Percentiles rank a stretch among this genome's conserved stretches.
Conservation (phyloP, 1,140 invertebrate species). For the Hydropsyche tenuis region DNA sequence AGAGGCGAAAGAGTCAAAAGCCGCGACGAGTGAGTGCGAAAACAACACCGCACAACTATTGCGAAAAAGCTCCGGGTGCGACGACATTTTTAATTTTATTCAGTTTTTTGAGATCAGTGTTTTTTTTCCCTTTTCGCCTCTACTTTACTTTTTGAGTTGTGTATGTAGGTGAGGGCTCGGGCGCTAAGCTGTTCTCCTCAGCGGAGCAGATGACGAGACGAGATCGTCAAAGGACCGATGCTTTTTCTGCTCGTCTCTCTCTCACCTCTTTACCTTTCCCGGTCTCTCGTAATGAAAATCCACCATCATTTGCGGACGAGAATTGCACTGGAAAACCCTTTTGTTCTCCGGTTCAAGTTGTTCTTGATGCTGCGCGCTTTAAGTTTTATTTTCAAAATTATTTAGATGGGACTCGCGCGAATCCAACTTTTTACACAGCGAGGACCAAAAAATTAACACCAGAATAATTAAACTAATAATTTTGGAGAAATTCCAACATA, state of each 20-base stretch:
- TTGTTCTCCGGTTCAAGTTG: slow-evolving; percentile 43
- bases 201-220: slow-evolving; percentile 29
- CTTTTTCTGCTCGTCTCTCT: slow-evolving; percentile 1
- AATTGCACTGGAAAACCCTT: slow-evolving; percentile 39
- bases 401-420: slow-evolving; percentile 19
- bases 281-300: slow-evolving; percentile 33
- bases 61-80: background rate
- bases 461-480: too few relatives aligned
- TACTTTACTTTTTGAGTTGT: background rate
- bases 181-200: slow-evolving; percentile 16
- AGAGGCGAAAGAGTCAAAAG: slow-evolving; percentile 15
- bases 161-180: slow-evolving; percentile 5
- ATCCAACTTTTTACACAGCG: too few relatives aligned
- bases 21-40: slow-evolving; percentile 11
- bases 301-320: slow-evolving; percentile 47
- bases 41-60: slow-evolving; percentile 14
- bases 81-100: slow-evolving; percentile 29
- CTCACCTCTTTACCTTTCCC: background rate
- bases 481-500: too few relatives aligned
- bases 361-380: slow-evolving; percentile 41
- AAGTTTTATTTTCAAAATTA: slow-evolving; percentile 37
- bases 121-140: background rate
- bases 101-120: background rate
- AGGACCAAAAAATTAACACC: too few relatives aligned
- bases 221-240: slow-evolving; percentile 36